Evolutionary conservation across 2,888 invertebrate genomes (phyloP), one percentile per base, ranked within the genome.

Genomic region (Quadriops clusia): DNA sequence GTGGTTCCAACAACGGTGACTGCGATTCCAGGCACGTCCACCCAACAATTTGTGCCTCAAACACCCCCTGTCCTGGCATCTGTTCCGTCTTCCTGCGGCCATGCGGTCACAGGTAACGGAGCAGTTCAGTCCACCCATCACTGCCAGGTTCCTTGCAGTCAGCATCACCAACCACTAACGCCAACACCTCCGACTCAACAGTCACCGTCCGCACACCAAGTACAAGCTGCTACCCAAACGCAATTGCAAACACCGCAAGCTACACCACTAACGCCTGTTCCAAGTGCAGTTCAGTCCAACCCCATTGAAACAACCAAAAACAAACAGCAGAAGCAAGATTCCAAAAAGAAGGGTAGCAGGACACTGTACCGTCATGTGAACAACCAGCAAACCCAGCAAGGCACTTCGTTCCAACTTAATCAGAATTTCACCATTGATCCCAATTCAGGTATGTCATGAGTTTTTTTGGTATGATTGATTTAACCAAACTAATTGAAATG

Each of bases 161-260:
- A 54, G 37, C 54, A 50, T 34, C 48, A 49, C 38, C 52, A 50
- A 24, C 46, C 46, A 30, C 39, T 43, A 17, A 39, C 46, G 20
- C 41, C 40, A 15, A 41, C 42, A 18, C 38, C 38, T 11, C 50
- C 43, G 21, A 49, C 47, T 25, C 50, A 49, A 34, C 50, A 49
- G 17, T 44, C 36, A 23, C 40, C 37, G 8, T 22, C 45, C 31
- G 38, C 54, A 30, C 61, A 67, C 46, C 69, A 72, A 50, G 72
- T 72, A 23, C 72, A 75, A 57, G 74, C 73, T 10, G 71, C 71
- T 10, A 74, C 74, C 2, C 74, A 75, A 49, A 73, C 73, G 3
- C n/a, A n/a, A n/a, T n/a, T n/a, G n/a, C n/a, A n/a, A n/a, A n/a
- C n/a, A n/a, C 68, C 68, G 39, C 63, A 69, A 23, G 53, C 60